Base-by-base conservation (phyloP, 2,797 vertebrate species). In the Sebastolobus altivelis region DNA sequence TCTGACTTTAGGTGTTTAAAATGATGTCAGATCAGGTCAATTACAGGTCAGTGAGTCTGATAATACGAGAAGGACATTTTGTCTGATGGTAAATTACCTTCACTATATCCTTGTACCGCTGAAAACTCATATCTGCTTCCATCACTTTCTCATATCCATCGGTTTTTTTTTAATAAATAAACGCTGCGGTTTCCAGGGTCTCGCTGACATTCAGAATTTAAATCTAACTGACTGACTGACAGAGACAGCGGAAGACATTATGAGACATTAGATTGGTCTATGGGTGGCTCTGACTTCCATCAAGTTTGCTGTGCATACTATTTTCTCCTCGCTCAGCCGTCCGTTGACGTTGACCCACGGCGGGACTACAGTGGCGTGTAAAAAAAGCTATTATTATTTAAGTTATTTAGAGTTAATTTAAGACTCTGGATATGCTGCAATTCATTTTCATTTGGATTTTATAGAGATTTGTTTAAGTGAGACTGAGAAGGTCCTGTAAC, bases 1-100 rank as follows among this genome's bases (percentile, higher is more conserved):
- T 5, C 5, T 8, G 31, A 7, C 49, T 52, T 20, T 52, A 52
- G 49, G 49, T 52, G 29, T 54, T 66, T 31, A 37, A 72, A 60
- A 61, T 37, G 10, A 43, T 55, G 52, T 75, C 59, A 52, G 6
- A 38, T 72, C 63, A 22, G 58, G 67, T 25, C 27, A n/a, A 13
- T n/a, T n/a, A 59, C 8, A 61, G 67, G 67, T 77, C 72, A 71
- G 66, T 59, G 59, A 18, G 8, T 49, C 22, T 18, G 35, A 54
- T 52, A 18, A 22, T 65, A 59, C 18, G 55, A 35, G 2, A 72
- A 31, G 29, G 35, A 62, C 56, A 65, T 37, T 66, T 61, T 75
- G 72, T 72, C 62, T 31, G 49, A 52, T n/a, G 11, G 29, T 8
- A 27, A 59, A 27, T 29, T 52, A 52, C 20, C 5, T 11, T 60